Evolutionary conservation across 2,113 vertebrate species (phyloP).

Genomic region (Thunnus thynnus): DNA sequence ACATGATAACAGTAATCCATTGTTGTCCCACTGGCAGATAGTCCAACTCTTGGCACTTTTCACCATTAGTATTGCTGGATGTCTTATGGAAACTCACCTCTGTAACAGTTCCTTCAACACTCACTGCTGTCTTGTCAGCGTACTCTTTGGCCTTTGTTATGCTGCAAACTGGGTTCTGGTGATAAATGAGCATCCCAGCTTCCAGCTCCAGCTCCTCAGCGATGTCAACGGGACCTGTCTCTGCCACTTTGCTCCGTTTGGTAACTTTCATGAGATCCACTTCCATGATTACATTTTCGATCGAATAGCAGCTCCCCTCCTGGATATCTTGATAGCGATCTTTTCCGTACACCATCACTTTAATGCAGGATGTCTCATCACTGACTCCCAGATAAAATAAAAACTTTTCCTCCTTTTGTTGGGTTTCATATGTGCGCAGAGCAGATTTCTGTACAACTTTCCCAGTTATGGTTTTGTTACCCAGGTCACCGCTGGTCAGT

Average conservation of each 20-base stretch:
- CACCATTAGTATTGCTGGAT: too few relatives aligned
- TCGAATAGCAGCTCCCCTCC: background rate
- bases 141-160: rapidly evolving
- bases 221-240: rapidly evolving
- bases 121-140: background rate
- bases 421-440: background rate
- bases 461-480: background rate
- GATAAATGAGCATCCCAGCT: background rate
- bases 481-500: background rate
- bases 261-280: rapidly evolving
- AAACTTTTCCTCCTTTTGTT: rapidly evolving
- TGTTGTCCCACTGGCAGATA: too few relatives aligned
- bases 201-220: background rate
- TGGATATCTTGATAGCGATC: rapidly evolving
- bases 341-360: conserved; percentile 23
- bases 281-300: rapidly evolving
- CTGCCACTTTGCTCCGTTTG: rapidly evolving
- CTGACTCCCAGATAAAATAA: background rate
- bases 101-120: conserved; percentile 8
- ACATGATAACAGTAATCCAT: too few relatives aligned
- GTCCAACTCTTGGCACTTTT: too few relatives aligned
- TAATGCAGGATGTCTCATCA: background rate
- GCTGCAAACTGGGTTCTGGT: background rate
- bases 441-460: conserved; percentile 22
- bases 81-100: too few relatives aligned